phyloP scores from a whole-genome alignment of 2,113 vertebrate species.

The Chloroceryle aenea region DNA sequence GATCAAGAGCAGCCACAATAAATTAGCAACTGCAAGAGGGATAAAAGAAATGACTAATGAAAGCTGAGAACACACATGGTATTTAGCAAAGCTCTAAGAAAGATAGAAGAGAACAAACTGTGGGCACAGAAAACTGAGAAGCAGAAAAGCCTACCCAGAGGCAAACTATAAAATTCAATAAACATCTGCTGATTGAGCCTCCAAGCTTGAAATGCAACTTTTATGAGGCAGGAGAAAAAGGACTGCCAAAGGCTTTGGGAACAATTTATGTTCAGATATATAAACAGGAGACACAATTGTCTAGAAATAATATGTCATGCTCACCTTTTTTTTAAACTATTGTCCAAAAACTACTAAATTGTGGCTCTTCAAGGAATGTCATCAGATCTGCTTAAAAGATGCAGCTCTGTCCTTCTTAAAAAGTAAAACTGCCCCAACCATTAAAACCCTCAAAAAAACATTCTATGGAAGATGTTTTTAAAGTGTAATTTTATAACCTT shows the following conservation, averaged over 20 bases:
- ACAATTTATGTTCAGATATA: background rate
- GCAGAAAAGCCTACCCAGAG: background rate
- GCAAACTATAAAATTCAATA: background rate
- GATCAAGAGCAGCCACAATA: background rate
- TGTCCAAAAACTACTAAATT: background rate
- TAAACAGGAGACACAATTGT: background rate
- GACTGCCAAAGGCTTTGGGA: background rate
- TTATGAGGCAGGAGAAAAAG: background rate
- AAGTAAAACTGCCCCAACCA: background rate
- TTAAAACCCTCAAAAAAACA: background rate
- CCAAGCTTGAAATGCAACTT: background rate
- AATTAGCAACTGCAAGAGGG: background rate
- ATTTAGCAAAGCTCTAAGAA: background rate
- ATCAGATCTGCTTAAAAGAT: background rate
- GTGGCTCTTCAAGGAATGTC: background rate
- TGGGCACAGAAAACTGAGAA: background rate
- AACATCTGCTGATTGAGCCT: background rate
- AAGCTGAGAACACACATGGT: background rate
- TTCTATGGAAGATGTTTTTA: background rate
- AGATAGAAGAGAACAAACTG: background rate
- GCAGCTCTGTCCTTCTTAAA: background rate
- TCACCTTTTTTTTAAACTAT: background rate
- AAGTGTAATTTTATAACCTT: constrained; percentile 12
- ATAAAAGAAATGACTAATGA: background rate
- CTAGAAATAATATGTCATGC: background rate